These are phyloP conservation scores for Picathartes gymnocephalus DNA, from an alignment of 2,113 vertebrate species.

Conservation along the genomic window DNA sequence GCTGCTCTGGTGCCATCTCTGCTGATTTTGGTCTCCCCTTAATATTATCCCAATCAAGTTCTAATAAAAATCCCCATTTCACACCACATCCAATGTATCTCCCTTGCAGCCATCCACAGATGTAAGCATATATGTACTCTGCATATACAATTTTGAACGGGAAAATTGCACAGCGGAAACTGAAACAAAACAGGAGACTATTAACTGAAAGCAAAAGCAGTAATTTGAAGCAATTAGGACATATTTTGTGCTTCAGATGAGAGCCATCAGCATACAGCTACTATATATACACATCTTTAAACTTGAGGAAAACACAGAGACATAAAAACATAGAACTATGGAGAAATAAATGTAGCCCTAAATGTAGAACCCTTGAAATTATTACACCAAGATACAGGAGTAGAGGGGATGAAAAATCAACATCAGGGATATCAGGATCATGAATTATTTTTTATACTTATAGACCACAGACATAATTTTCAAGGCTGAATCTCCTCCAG, in stretches of 20 bases:
- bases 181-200: background rate
- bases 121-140: background rate
- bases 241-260: conserved; percentile 15
- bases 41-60: background rate
- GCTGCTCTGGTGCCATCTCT: background rate
- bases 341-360: background rate
- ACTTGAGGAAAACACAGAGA: background rate
- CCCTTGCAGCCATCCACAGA: background rate
- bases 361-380: background rate
- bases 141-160: background rate
- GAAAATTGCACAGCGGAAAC: background rate
- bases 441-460: background rate
- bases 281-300: background rate
- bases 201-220: conserved; percentile 32
- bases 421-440: background rate
- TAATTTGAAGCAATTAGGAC: conserved; percentile 33
- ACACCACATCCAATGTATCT: background rate
- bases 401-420: background rate
- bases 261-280: background rate
- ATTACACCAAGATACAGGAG: background rate
- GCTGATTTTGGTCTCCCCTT: background rate
- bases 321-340: background rate
- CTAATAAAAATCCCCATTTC: background rate
- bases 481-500: background rate
- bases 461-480: background rate